Conservation (phyloP, 2,888 invertebrate species). For the Platycheirus rosarum region DNA sequence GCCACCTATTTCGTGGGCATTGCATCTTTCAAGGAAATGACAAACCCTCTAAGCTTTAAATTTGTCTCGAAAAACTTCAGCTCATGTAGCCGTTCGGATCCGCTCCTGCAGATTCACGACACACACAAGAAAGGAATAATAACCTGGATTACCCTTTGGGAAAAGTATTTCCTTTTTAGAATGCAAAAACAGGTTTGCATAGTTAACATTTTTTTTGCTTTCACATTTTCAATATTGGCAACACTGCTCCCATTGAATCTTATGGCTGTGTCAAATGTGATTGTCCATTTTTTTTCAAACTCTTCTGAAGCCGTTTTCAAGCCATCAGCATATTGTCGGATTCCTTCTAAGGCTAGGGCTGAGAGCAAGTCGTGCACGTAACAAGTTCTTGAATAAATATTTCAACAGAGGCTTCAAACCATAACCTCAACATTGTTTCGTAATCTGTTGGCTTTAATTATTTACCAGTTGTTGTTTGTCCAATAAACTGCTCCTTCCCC, state of each 20-base stretch:
- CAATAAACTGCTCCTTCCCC: conserved; percentile 48
- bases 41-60: too few relatives aligned
- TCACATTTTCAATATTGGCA: not conserved
- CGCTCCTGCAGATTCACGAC: too few relatives aligned
- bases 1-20: too few relatives aligned
- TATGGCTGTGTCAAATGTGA: conserved; percentile 14
- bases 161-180: too few relatives aligned
- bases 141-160: too few relatives aligned
- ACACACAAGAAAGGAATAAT: too few relatives aligned
- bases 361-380: conserved; percentile 41
- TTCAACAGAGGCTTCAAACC: conserved; percentile 55
- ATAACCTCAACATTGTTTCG: conserved; percentile 65
- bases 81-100: too few relatives aligned
- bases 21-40: too few relatives aligned
- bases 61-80: too few relatives aligned
- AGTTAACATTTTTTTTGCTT: not conserved
- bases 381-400: conserved; percentile 63
- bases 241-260: not conserved
- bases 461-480: conserved; percentile 67
- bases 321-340: conserved; percentile 45
- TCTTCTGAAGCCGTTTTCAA: conserved; percentile 29
- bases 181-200: too few relatives aligned
- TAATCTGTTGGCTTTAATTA: conserved; percentile 68
- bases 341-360: conserved; percentile 8
- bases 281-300: conserved; percentile 22